These are phyloP conservation scores for Lemur catta DNA, from an alignment of 2,797 vertebrate genomes.

Conservation along the genomic window DNA sequence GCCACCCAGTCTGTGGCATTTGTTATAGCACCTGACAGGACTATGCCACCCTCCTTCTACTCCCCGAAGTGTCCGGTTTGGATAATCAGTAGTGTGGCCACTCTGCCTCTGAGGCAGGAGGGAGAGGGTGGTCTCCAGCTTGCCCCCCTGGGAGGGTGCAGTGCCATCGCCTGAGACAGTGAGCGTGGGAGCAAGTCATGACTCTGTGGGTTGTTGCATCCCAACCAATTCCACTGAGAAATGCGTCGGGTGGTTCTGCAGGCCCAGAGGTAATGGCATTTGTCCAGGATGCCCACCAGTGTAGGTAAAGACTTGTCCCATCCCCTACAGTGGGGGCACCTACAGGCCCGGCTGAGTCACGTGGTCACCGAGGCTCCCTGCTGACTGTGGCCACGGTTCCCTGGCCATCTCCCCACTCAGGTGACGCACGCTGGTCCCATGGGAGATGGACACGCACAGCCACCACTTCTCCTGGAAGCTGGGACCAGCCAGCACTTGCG, in stretches of 20 bases:
- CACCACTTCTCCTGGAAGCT: no score
- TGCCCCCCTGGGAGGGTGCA: not conserved
- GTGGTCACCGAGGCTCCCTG: fast-evolving
- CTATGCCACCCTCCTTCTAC: no score
- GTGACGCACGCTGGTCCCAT: not conserved
- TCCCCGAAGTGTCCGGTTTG: not conserved
- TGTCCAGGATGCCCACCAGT: not conserved
- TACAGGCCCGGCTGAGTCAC: fast-evolving
- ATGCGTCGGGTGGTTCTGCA: fast-evolving
- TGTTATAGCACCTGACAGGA: not conserved
- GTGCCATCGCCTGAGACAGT: not conserved
- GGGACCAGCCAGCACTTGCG: fast-evolving
- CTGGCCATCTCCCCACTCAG: not conserved
- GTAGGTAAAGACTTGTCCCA: not conserved
- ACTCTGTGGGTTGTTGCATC: fast-evolving
- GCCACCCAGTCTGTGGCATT: no score
- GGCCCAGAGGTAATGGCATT: fast-evolving
- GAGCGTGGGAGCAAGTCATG: fast-evolving
- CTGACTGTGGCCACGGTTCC: not conserved
- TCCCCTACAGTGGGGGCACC: not conserved
- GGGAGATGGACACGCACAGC: not conserved
- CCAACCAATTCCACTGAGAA: fast-evolving
- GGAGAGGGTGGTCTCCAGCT: not conserved
- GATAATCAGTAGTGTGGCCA: not conserved
- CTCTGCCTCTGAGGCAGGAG: not conserved